Evolutionary conservation across 2,888 invertebrate genomes (phyloP), one percentile per base, ranked within the genome.

Genomic region (Chironomus riparius): DNA sequence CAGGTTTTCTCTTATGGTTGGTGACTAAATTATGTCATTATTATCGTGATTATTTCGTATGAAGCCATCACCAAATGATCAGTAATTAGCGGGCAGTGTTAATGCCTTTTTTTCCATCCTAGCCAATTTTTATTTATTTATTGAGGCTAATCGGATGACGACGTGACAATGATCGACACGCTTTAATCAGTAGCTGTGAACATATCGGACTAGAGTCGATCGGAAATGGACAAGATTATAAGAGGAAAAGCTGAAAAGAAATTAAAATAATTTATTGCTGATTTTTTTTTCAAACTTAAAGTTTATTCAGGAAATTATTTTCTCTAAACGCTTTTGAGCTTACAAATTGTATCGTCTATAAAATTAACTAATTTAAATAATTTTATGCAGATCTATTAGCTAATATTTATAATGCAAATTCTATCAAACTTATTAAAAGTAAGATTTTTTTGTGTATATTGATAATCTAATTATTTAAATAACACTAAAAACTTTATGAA

Each of bases 181-280:
- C 22, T 68, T 15, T 62, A 74, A 74, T 74, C 65, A 74, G 74
- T 74, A 74, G 74, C 74, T 74, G 65, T 62, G 15, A 72, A 72
- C 72, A 72, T 21, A 61, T 72, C 38, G 61, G 62, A 72, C 47
- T 74, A 74, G 22, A 12, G 4, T n/a, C 38, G 38, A 6, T 38
- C 38, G 47, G 15, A 38, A 62, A 65, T 68, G 28, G 48, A 61
- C 65, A 2, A 21, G 13, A 65, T 24, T 38, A 10, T 10, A 10
- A 13, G 22, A 13, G 65, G 10, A 24, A 13, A 5, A 24, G 22
- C 24, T 65, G 21, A 65, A 24, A 6, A 24, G 24, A 24, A 65
- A 65, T 24, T 65, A 24, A 65, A 65, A 65, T 65, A 65, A 65
- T 65, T 65, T 65, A 65, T 65, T 6, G 22, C 21, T 56, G 2